A percentile compares a stretch with the other conserved stretches of the same genome.
Conservation (phyloP, 2,888 invertebrate genomes). For the Drosophila kanekoi region DNA sequence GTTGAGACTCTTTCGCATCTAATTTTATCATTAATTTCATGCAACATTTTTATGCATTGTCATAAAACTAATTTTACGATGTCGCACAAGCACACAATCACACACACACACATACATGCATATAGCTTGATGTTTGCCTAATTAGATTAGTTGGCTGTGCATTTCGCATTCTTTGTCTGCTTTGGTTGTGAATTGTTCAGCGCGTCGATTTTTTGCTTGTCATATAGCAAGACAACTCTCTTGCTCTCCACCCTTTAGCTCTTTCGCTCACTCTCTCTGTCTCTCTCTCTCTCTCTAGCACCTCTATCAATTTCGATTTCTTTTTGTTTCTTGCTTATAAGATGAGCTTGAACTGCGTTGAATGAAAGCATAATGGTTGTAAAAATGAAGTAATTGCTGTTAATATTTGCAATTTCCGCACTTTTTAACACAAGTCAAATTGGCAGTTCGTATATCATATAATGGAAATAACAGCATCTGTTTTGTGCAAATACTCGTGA, state of each 20-base stretch:
- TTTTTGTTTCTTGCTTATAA: not conserved
- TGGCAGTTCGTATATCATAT: slow-evolving; percentile 32
- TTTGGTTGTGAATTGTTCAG: slow-evolving; percentile 36
- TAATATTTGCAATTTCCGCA: slow-evolving; percentile 21
- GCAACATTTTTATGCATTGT: slow-evolving; percentile 80
- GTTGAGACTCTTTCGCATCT: slow-evolving; percentile 49
- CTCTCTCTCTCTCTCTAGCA: not conserved
- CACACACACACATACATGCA: slow-evolving; percentile 6
- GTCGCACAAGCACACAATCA: slow-evolving; percentile 29
- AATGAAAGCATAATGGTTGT: slow-evolving; percentile 6
- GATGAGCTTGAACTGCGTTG: not conserved
- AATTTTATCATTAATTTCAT: slow-evolving; percentile 79
- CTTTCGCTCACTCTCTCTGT: too few species aligned
- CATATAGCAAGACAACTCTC: slow-evolving; percentile 17
- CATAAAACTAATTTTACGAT: slow-evolving; percentile 79
- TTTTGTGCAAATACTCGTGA: slow-evolving; percentile 29
- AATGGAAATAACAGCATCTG: slow-evolving; percentile 49
- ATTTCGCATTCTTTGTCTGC: slow-evolving; percentile 49
- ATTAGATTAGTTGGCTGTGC: slow-evolving; percentile 76
- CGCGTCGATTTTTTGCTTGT: slow-evolving; percentile 33
- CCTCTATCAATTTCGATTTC: not conserved
- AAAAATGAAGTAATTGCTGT: slow-evolving; percentile 18
- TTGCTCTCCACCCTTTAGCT: too few species aligned
- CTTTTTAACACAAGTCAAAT: slow-evolving; percentile 25
- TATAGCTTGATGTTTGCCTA: slow-evolving; percentile 59